These are phyloP conservation scores for Eristalinus sepulchralis DNA, from an alignment of 2,888 invertebrate genomes.

Conservation along the genomic window DNA sequence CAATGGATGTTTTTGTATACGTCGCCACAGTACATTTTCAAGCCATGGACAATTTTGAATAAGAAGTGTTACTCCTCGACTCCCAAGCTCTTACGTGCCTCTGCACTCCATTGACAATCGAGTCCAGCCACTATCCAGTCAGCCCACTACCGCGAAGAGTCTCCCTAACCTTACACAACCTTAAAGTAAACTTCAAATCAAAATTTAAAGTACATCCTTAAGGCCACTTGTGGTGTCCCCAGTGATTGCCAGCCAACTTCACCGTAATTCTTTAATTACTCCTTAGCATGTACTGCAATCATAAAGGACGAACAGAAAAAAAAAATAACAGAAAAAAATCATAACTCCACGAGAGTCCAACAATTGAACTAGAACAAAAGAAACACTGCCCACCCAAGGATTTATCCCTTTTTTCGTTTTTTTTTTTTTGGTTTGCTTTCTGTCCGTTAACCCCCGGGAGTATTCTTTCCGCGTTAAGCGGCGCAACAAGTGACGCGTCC, in stretches of 20 bases:
- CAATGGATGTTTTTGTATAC: too few relatives aligned
- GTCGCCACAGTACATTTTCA: too few relatives aligned
- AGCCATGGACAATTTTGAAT: too few relatives aligned
- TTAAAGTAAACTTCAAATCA: too few relatives aligned
- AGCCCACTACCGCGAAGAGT: too few relatives aligned
- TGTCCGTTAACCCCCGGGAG: constrained; percentile 10
- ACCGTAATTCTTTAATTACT: constrained; percentile 31
- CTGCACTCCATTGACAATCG: too few relatives aligned
- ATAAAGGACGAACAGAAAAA: not conserved
- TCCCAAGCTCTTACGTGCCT: too few relatives aligned
- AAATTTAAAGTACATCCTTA: not conserved
- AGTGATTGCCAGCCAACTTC: not conserved
- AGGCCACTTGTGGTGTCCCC: not conserved
- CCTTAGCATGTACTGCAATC: constrained; percentile 30
- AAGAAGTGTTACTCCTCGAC: too few relatives aligned
- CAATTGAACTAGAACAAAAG: constrained; percentile 35
- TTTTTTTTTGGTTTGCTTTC: constrained; percentile 16
- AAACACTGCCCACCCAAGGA: not conserved
- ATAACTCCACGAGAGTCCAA: constrained; percentile 20
- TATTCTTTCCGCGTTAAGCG: constrained; percentile 44
- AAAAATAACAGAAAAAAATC: not conserved
- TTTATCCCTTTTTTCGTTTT: not conserved
- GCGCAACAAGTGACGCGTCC: constrained; percentile 48
- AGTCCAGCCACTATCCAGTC: too few relatives aligned
- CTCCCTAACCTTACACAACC: too few relatives aligned